Evolutionary conservation across 2,888 invertebrate species (phyloP), one percentile per base, ranked within the genome.

Genomic region (Axea sp.): DNA sequence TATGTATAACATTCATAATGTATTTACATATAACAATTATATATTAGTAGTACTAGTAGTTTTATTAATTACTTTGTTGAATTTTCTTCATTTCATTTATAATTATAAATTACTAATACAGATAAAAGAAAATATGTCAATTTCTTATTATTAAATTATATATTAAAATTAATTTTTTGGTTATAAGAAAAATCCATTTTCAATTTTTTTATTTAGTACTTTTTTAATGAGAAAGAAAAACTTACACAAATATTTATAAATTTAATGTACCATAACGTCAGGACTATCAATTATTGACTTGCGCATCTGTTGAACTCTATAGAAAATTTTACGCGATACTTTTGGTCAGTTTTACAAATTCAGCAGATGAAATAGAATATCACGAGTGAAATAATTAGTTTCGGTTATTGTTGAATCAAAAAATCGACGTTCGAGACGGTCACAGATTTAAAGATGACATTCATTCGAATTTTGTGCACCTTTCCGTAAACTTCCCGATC

Each of bases 401-500:
- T 81, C 85, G 86, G 83, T 84, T 76, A 65, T 47, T 64, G 69
- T 68, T 80, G 78, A 81, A 81, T 77, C 72, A 73, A 57, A 64
- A 69, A 68, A 76, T 77, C 80, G 80, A 84, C 81, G 77, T 69
- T 83, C 83, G 81, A 82, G 82, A 83, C 82, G 83, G 86, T 85
- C 85, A 86, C 85, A 86, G 81, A 78, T 82, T 79, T 83, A 57
- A 76, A 79, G 83, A 84, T 80, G 78, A 75, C 78, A 85, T 86
- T 86, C 84, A 86, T 31, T 49, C 82, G 81, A 86, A 86, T 86
- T 85, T 81, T 84, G 82, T 82, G 84, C 84, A 83, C 79, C 84
- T 84, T 82, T n/a, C n/a, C n/a, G n/a, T n/a, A 80, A 82, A 76
- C 78, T 83, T 83, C 79, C 78, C 81, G 81, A 85, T 84, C 84